Evolutionary conservation across 2,797 vertebrate genomes (phyloP).

Genomic region (Chrysolophus pictus): DNA sequence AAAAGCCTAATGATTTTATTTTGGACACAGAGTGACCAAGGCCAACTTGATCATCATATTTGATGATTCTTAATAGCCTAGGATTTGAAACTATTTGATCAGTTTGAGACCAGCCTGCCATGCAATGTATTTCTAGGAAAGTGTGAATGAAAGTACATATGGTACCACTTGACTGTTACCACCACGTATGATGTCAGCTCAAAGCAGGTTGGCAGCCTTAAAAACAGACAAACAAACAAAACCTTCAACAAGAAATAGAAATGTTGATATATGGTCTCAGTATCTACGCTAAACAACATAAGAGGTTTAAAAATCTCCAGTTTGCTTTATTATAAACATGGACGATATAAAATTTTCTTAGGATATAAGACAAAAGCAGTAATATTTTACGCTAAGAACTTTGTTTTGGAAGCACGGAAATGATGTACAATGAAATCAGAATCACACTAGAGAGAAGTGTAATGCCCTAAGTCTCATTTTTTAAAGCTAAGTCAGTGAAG

Average conservation of each 20-base stretch:
- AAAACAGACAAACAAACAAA: not conserved
- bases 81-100: slow-evolving; percentile 12
- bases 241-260: not conserved
- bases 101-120: not conserved
- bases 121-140: not conserved
- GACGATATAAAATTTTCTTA: not conserved
- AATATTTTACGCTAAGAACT: not conserved
- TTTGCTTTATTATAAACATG: not conserved
- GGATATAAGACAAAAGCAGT: not conserved
- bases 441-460: fast-evolving
- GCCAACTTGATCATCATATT: not conserved
- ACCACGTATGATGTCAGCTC: not conserved
- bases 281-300: not conserved
- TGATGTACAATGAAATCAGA: not conserved
- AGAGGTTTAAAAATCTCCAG: not conserved
- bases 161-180: not conserved
- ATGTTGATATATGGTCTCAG: not conserved
- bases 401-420: not conserved
- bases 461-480: not conserved
- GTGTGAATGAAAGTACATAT: not conserved
- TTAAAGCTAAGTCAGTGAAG: not conserved
- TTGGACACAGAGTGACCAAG: not conserved
- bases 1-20: not conserved
- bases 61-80: slow-evolving; percentile 11
- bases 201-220: not conserved